Conservation (phyloP, 2,888 invertebrate genomes). For the Eristalinus aeneus region DNA sequence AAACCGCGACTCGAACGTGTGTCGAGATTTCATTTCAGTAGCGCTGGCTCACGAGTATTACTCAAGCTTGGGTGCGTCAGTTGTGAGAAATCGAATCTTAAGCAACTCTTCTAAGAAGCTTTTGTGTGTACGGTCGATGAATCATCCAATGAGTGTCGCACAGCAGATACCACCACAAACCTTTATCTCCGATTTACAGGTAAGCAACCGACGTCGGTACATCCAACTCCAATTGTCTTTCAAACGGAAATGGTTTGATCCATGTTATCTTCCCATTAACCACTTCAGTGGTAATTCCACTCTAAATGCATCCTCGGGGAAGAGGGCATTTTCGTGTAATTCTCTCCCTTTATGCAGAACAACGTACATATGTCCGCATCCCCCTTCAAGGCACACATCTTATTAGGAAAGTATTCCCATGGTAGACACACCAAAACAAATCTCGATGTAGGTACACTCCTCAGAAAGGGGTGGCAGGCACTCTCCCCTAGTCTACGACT, state of each 20-base stretch:
- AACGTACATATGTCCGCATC: constrained; percentile 30
- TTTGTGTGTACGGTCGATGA: not conserved
- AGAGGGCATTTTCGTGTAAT: not conserved
- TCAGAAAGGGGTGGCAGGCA: constrained; percentile 22
- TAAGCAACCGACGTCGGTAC: not conserved
- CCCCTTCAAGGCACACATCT: constrained; percentile 30
- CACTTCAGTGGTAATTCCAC: constrained; percentile 44
- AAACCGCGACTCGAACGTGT: not conserved
- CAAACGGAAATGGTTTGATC: not conserved
- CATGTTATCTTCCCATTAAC: constrained; percentile 54
- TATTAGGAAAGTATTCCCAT: constrained; percentile 49
- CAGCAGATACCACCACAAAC: not conserved
- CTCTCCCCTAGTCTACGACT: constrained; percentile 4
- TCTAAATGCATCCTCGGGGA: not conserved
- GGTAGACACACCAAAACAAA: constrained; percentile 15
- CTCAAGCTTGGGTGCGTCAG: constrained; percentile 17
- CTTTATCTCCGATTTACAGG: not conserved
- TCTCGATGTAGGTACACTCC: not conserved
- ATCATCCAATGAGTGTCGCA: not conserved
- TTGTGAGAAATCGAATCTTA: constrained; percentile 23
- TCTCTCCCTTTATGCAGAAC: not conserved
- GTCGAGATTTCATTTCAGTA: not conserved
- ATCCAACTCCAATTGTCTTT: not conserved
- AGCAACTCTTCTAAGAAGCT: not conserved
- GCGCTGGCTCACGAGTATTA: not conserved